Conservation (phyloP, 2,797 vertebrate genomes). For the Carduelis carduelis region DNA sequence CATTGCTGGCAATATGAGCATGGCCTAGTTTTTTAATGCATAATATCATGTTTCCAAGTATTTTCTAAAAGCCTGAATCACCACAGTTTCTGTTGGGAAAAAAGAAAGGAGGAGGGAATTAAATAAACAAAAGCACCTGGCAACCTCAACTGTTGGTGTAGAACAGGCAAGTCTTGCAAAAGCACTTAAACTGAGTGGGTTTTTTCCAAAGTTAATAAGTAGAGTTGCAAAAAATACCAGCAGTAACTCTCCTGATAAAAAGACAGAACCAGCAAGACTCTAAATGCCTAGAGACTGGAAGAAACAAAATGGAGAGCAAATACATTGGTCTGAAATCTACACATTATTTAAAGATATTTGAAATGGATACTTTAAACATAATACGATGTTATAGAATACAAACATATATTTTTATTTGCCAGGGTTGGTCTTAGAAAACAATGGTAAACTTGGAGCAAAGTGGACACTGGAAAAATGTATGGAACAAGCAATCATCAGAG, state of each 20-base stretch:
- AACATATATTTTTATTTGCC: background rate
- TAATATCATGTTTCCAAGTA: slow-evolving; percentile 38
- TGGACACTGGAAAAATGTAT: background rate
- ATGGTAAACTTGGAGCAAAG: background rate
- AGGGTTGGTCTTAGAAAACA: background rate
- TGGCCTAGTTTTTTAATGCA: slow-evolving; percentile 7
- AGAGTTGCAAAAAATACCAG: background rate
- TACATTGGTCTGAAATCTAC: background rate
- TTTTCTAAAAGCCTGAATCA: slow-evolving; percentile 20
- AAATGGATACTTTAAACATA: background rate
- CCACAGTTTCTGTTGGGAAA: background rate
- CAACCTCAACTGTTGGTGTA: background rate
- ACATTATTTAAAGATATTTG: background rate
- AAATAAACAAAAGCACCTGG: slow-evolving; percentile 51
- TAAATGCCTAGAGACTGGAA: background rate
- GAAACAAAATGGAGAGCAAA: background rate
- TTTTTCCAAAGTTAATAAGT: background rate
- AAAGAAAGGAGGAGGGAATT: background rate
- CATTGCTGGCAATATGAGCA: background rate
- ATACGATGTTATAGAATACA: background rate
- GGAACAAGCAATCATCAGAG: background rate
- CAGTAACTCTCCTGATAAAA: background rate
- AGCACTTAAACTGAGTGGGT: background rate
- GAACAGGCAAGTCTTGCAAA: background rate
- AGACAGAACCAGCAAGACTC: background rate